A percentile compares a stretch with the other conserved stretches of the same genome.
phyloP scores from a whole-genome alignment of 1,140 invertebrate genomes.

The Panagrolaimus sp. region DNA sequence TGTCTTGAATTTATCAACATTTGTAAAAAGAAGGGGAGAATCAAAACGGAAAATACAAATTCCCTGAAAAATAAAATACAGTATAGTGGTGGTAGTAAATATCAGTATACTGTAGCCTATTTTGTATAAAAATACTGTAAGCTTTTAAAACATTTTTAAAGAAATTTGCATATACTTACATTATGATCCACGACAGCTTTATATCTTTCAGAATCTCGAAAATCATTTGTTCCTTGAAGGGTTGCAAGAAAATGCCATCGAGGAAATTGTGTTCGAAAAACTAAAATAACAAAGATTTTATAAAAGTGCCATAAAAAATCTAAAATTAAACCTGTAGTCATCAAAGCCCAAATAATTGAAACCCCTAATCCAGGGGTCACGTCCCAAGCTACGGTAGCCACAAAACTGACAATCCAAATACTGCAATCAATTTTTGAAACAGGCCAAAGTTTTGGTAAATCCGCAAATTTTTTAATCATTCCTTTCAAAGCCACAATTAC shows the following conservation, averaged over 20 bases:
- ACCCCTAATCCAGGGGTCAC: constrained; percentile 50
- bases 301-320: no score
- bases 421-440: constrained; percentile 58
- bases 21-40: constrained; percentile 56
- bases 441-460: constrained; percentile 52
- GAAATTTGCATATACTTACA: constrained; percentile 21
- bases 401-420: constrained; percentile 57
- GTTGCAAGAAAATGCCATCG: constrained; percentile 57
- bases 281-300: constrained; percentile 19
- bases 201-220: constrained; percentile 54
- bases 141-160: not conserved
- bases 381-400: constrained; percentile 49
- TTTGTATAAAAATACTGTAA: not conserved
- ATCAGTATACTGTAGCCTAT: not conserved
- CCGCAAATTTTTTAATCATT: constrained; percentile 43
- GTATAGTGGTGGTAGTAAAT: not conserved
- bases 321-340: constrained; percentile 57
- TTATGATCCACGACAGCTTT: constrained; percentile 39
- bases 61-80: constrained; percentile 34
- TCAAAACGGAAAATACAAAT: constrained; percentile 59
- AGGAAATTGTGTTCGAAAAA: constrained; percentile 43
- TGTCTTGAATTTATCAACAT: constrained; percentile 56
- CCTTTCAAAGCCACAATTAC: constrained; percentile 43
- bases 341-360: constrained; percentile 49
- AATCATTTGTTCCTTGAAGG: constrained; percentile 53